phyloP scores from a whole-genome alignment of 2,113 vertebrate species.

The Terrapene triunguis region DNA sequence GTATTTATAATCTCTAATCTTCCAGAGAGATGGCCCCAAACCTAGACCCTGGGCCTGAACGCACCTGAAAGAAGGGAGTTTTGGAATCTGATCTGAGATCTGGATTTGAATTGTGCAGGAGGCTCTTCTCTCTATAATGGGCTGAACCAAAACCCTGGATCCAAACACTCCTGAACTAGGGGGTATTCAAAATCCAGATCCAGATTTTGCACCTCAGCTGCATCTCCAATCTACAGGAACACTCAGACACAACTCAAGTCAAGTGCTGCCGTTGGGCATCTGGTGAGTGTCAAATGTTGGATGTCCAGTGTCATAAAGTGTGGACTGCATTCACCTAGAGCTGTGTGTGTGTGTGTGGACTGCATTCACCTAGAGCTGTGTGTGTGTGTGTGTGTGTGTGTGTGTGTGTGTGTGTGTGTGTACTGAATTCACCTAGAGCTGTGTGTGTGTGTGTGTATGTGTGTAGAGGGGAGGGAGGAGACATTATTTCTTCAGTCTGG shows the following conservation, averaged over 20 bases:
- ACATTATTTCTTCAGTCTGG: not conserved
- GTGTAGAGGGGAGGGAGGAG: not conserved
- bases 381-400: too few relatives aligned
- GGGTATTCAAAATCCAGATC: not conserved
- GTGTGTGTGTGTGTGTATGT: too few relatives aligned
- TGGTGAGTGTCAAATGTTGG: not conserved
- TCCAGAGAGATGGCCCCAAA: not conserved
- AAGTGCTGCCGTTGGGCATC: not conserved
- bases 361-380: too few relatives aligned
- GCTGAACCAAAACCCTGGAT: not conserved
- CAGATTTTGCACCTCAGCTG: not conserved
- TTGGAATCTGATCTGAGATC: not conserved
- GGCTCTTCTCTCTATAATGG: not conserved
- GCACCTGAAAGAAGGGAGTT: not conserved
- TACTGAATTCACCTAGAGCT: too few relatives aligned
- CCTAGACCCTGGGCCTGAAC: not conserved
- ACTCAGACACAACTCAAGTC: not conserved
- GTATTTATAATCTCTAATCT: not conserved
- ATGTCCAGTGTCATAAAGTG: not conserved
- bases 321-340: not conserved
- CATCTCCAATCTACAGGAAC: not conserved
- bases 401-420: too few relatives aligned
- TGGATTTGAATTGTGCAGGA: not conserved
- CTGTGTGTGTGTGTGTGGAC: not conserved
- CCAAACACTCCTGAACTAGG: not conserved